Evolutionary conservation across 2,113 vertebrate genomes (phyloP).

Genomic region (Atlantisia rogersi): DNA sequence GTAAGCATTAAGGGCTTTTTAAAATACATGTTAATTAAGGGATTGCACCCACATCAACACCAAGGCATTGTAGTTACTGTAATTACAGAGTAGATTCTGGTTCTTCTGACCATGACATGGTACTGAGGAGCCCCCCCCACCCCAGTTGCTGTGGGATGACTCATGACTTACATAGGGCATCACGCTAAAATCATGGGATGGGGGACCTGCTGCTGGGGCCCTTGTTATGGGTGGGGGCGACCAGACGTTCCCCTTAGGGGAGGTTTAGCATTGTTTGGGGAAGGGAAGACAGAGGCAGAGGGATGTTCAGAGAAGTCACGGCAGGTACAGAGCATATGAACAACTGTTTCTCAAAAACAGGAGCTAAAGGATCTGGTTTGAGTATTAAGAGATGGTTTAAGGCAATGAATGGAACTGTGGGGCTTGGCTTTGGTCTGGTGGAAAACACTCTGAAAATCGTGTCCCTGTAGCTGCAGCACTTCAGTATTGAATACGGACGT

Average conservation of each 20-base stretch:
- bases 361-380: not conserved
- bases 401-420: not conserved
- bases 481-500: not conserved
- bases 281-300: not conserved
- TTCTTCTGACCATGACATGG: not conserved
- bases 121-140: not conserved
- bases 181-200: accelerated
- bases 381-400: not conserved
- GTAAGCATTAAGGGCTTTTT: not conserved
- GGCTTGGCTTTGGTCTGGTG: not conserved
- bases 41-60: constrained; percentile 15
- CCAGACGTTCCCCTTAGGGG: accelerated
- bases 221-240: accelerated
- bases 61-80: not conserved
- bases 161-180: accelerated
- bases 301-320: not conserved
- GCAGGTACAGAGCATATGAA: accelerated
- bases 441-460: not conserved
- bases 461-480: not conserved
- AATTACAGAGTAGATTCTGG: not conserved
- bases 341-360: not conserved
- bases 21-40: constrained; percentile 50
- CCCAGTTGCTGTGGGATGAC: not conserved
- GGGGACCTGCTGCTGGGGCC: not conserved
- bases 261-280: accelerated